Base-by-base conservation (phyloP, 2,113 vertebrate species). In the Coryphaenoides rupestris region DNA sequence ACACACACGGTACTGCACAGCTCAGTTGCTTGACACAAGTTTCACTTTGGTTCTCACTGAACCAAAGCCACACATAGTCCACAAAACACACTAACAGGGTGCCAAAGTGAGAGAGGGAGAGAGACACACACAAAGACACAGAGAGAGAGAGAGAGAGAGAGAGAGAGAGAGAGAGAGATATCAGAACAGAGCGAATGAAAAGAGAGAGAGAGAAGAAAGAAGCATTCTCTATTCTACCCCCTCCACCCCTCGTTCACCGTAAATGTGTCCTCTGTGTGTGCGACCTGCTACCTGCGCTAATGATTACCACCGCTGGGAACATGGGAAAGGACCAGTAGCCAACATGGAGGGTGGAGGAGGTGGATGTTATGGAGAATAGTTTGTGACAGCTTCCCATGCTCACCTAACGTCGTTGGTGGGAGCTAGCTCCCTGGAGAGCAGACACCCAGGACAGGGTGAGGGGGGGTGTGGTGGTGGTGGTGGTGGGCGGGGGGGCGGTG, bases 231-330 rank as follows among this genome's bases (percentile, higher is more conserved):
- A 9, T 16, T 69, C 68, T 78, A 62, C 68, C 69, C 81, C 46
- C 50, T 87, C 85, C 84, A 82, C 84, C 80, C 83, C 84, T 86
- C 81, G 62, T 77, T 58, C 58, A 60, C 22, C 67, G 60, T 83
- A 68, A 75, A 69, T 80, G 72, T 55, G 56, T 26, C 55, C 63
- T 84, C 84, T 72, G 63, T 84, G 65, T 79, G 61, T 60, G 17
- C 13, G 58, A 72, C 61, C 83, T 60, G 57, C 70, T 69, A 16
- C 66, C 63, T 16, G 60, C 70, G 75, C 59, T 91, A 92, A 93
- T 93, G 72, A 92, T 92, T 93, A 89, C 92, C 88, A 60, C 50
- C 19, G 52, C n/a, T 64, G 63, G 63, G 62, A 33, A 33, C 87
- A 88, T 92, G 91, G 82, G 89, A 92, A 90, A 68, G 80, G 69